Percentiles rank a stretch among this genome's conserved stretches.
Conservation (phyloP, 2,888 invertebrate genomes). For the Mimachlamys varia region DNA sequence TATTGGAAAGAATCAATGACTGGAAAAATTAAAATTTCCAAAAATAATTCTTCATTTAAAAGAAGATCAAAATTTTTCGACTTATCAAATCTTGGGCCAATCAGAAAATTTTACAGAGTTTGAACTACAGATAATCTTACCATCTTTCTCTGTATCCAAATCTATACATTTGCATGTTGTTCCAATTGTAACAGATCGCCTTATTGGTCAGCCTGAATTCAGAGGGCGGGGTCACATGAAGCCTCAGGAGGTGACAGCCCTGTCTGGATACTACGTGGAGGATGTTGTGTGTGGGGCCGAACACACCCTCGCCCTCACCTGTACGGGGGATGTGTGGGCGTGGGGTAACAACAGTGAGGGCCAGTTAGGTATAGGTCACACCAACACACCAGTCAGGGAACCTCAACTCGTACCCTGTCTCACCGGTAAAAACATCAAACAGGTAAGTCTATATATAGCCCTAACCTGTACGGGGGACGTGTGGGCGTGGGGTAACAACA, state of each 20-base stretch:
- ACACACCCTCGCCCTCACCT: slow-evolving; percentile 84
- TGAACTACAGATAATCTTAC: background rate
- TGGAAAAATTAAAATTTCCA: no score
- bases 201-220: slow-evolving; percentile 84
- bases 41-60: no score
- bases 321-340: slow-evolving; percentile 84
- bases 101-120: no score
- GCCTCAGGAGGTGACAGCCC: slow-evolving; percentile 83
- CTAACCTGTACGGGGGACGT: no score
- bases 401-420: slow-evolving; percentile 84
- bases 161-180: background rate
- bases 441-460: slow-evolving; percentile 78
- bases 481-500: no score
- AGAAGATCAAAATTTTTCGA: no score
- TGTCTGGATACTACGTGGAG: slow-evolving; percentile 83
- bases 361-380: slow-evolving; percentile 85
- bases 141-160: background rate
- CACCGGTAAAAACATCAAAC: slow-evolving; percentile 84
- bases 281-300: slow-evolving; percentile 86
- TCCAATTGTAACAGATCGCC: slow-evolving; percentile 82
- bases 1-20: no score
- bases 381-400: slow-evolving; percentile 83
- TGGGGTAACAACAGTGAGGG: slow-evolving; percentile 87
- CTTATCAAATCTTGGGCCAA: no score
- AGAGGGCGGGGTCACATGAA: slow-evolving; percentile 82